Conservation (phyloP, 2,113 vertebrate genomes). For the Aramus guarauna region DNA sequence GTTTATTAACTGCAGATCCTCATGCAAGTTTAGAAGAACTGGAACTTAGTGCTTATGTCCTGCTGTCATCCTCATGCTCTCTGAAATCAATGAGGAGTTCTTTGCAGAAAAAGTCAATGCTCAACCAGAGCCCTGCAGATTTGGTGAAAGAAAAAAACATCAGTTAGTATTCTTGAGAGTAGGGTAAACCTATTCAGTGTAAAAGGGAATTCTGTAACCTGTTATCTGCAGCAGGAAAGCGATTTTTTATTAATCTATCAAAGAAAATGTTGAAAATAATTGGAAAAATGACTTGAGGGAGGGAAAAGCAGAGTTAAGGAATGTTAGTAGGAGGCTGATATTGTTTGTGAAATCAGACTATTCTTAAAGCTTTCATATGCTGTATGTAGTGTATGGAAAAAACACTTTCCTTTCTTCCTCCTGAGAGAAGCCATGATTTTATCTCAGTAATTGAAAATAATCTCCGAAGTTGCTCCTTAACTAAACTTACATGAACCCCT, state of each 20-base stretch:
- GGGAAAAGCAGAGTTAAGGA: not conserved
- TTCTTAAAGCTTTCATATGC: constrained; percentile 55
- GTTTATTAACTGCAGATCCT: not conserved
- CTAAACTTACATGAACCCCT: constrained; percentile 69
- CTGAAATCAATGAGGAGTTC: not conserved
- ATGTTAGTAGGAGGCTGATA: not conserved
- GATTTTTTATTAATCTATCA: constrained; percentile 24
- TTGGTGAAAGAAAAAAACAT: not conserved
- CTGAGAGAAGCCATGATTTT: constrained; percentile 68
- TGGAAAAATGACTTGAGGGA: constrained; percentile 15
- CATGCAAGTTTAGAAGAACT: not conserved
- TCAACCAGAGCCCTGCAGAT: not conserved
- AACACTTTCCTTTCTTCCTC: not conserved
- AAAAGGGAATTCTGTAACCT: constrained; percentile 14
- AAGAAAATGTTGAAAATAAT: constrained; percentile 51
- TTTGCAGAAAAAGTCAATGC: not conserved
- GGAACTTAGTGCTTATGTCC: not conserved
- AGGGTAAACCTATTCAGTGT: not conserved
- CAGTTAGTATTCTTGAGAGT: not conserved
- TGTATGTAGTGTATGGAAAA: constrained; percentile 16
- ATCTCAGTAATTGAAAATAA: constrained; percentile 83
- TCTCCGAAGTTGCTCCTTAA: constrained; percentile 74
- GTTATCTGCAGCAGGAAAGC: constrained; percentile 28
- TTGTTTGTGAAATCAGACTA: constrained; percentile 19
- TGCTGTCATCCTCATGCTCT: not conserved